Evolutionary conservation across 1,140 invertebrate genomes (phyloP).

Genomic region (Drosophila kanapiae): DNA sequence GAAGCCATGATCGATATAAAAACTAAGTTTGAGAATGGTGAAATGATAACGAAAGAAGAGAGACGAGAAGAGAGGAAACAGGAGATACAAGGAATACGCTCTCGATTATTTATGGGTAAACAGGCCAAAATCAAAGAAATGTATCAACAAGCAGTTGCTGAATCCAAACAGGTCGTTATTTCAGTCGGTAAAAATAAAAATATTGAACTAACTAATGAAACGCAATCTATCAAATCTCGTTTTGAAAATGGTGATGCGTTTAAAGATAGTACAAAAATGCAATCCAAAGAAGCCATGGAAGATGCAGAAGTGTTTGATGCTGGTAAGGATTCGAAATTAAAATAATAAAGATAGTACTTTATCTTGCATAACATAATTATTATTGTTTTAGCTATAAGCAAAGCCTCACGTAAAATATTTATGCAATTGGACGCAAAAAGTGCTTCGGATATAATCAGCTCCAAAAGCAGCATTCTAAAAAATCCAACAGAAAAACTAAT

Average conservation of each 20-base stretch:
- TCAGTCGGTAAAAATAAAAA: slow-evolving; percentile 88
- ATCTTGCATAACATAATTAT: background rate
- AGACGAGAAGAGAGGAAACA: slow-evolving; percentile 93
- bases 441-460: slow-evolving; percentile 37
- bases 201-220: slow-evolving; percentile 87
- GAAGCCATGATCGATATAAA: slow-evolving; percentile 93
- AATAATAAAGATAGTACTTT: background rate
- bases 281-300: slow-evolving; percentile 81
- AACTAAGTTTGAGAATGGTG: slow-evolving; percentile 91
- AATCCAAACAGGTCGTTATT: slow-evolving; percentile 89
- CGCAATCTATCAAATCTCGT: slow-evolving; percentile 91
- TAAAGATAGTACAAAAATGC: slow-evolving; percentile 79
- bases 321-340: slow-evolving; percentile 86
- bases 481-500: slow-evolving; percentile 9
- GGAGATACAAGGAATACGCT: slow-evolving; percentile 94
- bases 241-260: slow-evolving; percentile 91
- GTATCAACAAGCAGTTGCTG: slow-evolving; percentile 95
- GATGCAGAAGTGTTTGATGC: slow-evolving; percentile 93
- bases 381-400: slow-evolving; percentile 89
- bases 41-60: slow-evolving; percentile 88
- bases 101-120: slow-evolving; percentile 93
- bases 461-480: background rate
- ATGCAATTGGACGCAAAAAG: slow-evolving; percentile 92
- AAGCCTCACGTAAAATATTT: slow-evolving; percentile 94
- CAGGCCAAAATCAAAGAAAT: slow-evolving; percentile 96